phyloP scores from a whole-genome alignment of 2,797 vertebrate genomes.

The Aeoliscus strigatus region DNA sequence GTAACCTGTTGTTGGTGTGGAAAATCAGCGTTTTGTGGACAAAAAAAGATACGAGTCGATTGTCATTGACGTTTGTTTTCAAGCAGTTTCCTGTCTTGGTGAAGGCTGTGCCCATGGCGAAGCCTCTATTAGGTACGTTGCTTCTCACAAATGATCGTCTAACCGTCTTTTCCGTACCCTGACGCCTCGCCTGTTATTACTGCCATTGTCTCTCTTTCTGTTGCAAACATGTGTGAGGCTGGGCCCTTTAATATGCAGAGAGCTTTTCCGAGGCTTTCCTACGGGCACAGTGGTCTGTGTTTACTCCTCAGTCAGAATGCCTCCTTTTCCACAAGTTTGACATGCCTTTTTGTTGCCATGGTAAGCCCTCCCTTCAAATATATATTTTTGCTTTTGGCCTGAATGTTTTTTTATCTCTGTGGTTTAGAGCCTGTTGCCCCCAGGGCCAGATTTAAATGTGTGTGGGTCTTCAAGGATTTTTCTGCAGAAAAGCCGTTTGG shows the following conservation, averaged over 20 bases:
- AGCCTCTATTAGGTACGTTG: constrained; percentile 59
- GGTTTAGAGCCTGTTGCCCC: constrained; percentile 80
- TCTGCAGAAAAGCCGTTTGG: constrained; percentile 79
- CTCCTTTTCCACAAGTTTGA: constrained; percentile 76
- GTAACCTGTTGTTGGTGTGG: constrained; percentile 33
- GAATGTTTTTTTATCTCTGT: constrained; percentile 74
- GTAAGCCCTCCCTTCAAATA: constrained; percentile 78
- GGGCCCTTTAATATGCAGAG: constrained; percentile 67
- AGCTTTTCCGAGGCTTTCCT: constrained; percentile 72
- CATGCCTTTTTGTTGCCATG: constrained; percentile 78
- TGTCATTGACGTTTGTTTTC: constrained; percentile 35
- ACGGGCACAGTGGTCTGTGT: constrained; percentile 70
- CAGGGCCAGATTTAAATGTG: constrained; percentile 84
- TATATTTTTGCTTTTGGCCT: constrained; percentile 78
- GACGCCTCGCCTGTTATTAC: constrained; percentile 77
- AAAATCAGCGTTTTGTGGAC: constrained; percentile 27
- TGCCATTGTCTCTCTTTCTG: constrained; percentile 71
- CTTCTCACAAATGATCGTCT: constrained; percentile 74
- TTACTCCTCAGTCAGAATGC: constrained; percentile 71
- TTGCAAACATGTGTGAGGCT: constrained; percentile 67
- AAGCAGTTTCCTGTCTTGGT: constrained; percentile 38
- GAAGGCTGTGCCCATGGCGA: constrained; percentile 40
- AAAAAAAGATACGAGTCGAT: constrained; percentile 31
- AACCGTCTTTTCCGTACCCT: constrained; percentile 74
- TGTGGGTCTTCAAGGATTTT: constrained; percentile 85